Conservation (phyloP, 2,797 vertebrate species). For the Adelosebastes latens region DNA sequence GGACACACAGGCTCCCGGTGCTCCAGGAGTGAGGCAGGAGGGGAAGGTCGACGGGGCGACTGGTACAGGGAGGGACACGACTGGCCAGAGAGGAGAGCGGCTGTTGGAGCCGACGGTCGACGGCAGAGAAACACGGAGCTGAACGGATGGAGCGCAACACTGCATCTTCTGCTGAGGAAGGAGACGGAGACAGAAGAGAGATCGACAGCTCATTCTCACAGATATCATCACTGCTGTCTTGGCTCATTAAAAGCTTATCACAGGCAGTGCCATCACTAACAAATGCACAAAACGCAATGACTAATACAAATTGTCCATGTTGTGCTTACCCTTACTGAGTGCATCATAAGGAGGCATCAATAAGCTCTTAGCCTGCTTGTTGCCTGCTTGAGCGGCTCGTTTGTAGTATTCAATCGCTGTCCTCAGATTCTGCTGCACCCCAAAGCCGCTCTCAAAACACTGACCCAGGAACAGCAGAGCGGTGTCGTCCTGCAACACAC, state of each 20-base stretch:
- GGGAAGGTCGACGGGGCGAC: neutral
- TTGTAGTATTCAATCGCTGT: slow-evolving; percentile 84
- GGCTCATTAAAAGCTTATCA: slow-evolving; percentile 27
- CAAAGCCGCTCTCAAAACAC: slow-evolving; percentile 91
- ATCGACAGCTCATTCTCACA: neutral
- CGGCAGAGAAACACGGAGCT: slow-evolving; percentile 74
- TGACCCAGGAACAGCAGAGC: slow-evolving; percentile 89
- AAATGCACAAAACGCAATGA: slow-evolving; percentile 3
- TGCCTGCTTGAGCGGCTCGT: slow-evolving; percentile 81
- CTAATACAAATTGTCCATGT: slow-evolving; percentile 7
- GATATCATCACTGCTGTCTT: slow-evolving; percentile 1
- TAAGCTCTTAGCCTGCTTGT: slow-evolving; percentile 74
- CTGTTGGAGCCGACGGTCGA: slow-evolving; percentile 4
- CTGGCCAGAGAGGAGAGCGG: slow-evolving; percentile 24
- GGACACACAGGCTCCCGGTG: slow-evolving; percentile 69
- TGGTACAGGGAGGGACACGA: neutral
- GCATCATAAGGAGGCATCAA: slow-evolving; percentile 66
- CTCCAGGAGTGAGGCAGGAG: slow-evolving; percentile 79
- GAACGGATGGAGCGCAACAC: slow-evolving; percentile 80
- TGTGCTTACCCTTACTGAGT: slow-evolving; percentile 66
- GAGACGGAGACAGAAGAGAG: neutral
- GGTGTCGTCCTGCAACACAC: slow-evolving; percentile 83
- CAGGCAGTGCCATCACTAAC: slow-evolving; percentile 11
- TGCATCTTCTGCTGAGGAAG: slow-evolving; percentile 26
- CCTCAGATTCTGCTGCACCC: slow-evolving; percentile 79